Evolutionary conservation across 2,113 vertebrate species (phyloP).

Genomic region (Microcebus murinus): DNA sequence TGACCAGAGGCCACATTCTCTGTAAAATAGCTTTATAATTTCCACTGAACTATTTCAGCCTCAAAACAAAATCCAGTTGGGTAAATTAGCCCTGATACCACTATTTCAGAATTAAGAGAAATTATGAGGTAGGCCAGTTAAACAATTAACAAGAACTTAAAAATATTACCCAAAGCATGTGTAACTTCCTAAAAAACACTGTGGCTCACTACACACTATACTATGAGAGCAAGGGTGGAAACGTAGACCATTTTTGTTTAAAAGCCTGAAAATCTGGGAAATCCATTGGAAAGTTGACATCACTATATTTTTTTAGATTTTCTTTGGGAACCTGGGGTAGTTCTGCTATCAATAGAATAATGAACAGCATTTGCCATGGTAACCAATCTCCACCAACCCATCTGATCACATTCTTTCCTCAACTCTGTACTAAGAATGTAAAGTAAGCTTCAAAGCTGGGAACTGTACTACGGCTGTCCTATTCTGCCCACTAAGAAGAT

Average conservation of each 20-base stretch:
- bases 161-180: constrained; percentile 22
- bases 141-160: background rate
- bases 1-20: background rate
- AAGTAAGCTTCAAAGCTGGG: background rate
- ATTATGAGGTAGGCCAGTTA: background rate
- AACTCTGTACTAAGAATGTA: background rate
- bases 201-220: background rate
- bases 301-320: background rate
- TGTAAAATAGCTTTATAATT: constrained; percentile 10
- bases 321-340: background rate
- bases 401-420: background rate
- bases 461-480: background rate
- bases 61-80: constrained; percentile 33
- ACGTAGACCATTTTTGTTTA: background rate
- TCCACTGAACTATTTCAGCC: background rate
- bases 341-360: background rate
- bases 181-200: constrained; percentile 20
- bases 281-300: background rate
- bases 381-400: background rate
- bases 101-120: constrained; percentile 11
- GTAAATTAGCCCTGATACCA: background rate
- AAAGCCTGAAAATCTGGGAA: background rate
- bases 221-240: background rate
- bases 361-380: background rate
- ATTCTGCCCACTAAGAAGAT: constrained; percentile 30